Conservation (phyloP, 2,113 vertebrate species). For the Corynorhinus townsendii region DNA sequence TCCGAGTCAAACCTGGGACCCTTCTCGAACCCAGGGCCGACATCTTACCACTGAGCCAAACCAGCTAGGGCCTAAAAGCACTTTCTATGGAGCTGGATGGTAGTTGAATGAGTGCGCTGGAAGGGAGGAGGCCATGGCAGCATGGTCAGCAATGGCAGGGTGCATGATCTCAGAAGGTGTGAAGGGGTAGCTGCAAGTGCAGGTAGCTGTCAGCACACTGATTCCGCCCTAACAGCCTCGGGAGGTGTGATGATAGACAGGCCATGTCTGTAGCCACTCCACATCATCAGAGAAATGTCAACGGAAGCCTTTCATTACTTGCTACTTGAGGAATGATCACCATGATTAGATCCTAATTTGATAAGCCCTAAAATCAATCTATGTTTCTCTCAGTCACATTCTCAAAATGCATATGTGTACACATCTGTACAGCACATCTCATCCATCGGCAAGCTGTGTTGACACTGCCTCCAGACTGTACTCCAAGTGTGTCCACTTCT, state of each 20-base stretch:
- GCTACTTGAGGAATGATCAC: not conserved
- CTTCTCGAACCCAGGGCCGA: too few relatives aligned
- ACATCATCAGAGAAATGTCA: not conserved
- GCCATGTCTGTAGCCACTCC: not conserved
- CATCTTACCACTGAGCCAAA: too few relatives aligned
- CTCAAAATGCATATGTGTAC: not conserved
- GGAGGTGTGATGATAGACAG: not conserved
- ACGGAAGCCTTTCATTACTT: not conserved
- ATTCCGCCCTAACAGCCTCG: not conserved
- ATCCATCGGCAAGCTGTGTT: not conserved
- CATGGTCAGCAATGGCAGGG: not conserved
- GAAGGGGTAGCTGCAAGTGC: not conserved
- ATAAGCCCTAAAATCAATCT: slow-evolving; percentile 1
- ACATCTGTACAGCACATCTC: not conserved
- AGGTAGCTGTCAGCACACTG: not conserved
- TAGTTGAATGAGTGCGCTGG: not conserved
- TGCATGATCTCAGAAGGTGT: not conserved
- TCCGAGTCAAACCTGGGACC: too few relatives aligned
- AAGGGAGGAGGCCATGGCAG: not conserved
- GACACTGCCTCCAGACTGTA: not conserved
- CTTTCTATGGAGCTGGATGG: not conserved
- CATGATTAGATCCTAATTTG: not conserved
- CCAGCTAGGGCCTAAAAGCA: not conserved
- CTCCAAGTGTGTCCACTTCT: not conserved
- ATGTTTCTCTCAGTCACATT: not conserved